Evolutionary conservation across 2,113 vertebrate species (phyloP).

Genomic region (Balaeniceps rex): DNA sequence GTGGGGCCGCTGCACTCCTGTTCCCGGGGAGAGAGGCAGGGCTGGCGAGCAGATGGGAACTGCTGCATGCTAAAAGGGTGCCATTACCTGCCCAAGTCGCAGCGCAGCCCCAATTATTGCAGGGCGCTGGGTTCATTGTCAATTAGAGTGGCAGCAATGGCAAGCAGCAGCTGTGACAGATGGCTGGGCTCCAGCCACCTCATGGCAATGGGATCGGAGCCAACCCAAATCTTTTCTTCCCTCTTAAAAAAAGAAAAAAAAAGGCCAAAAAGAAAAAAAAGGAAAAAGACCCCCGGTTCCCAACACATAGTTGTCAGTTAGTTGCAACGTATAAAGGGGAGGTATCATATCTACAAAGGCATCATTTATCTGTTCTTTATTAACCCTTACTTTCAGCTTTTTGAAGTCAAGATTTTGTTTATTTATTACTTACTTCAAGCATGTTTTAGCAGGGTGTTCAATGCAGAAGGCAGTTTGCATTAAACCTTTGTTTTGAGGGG

Average conservation of each 20-base stretch:
- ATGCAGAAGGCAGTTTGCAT: background rate
- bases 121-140: constrained; percentile 89
- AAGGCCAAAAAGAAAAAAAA: background rate
- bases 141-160: constrained; percentile 88
- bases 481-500: constrained; percentile 12
- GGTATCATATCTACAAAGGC: constrained; percentile 41
- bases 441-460: constrained; percentile 5
- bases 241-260: background rate
- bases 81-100: constrained; percentile 88
- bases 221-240: constrained; percentile 79
- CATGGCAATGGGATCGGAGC: constrained; percentile 82
- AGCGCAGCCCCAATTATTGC: constrained; percentile 87
- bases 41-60: constrained; percentile 83
- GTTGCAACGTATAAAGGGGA: background rate
- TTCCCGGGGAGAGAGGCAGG: background rate
- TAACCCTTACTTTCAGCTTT: constrained; percentile 19
- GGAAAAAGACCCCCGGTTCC: background rate
- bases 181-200: constrained; percentile 88
- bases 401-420: constrained; percentile 54
- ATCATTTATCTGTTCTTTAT: constrained; percentile 26
- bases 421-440: constrained; percentile 56
- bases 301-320: constrained; percentile 57
- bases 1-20: constrained; percentile 18
- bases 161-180: constrained; percentile 92
- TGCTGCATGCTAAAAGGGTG: constrained; percentile 87